Evolutionary conservation across 2,113 vertebrate genomes (phyloP).

Genomic region (Lamprologus lemairii): DNA sequence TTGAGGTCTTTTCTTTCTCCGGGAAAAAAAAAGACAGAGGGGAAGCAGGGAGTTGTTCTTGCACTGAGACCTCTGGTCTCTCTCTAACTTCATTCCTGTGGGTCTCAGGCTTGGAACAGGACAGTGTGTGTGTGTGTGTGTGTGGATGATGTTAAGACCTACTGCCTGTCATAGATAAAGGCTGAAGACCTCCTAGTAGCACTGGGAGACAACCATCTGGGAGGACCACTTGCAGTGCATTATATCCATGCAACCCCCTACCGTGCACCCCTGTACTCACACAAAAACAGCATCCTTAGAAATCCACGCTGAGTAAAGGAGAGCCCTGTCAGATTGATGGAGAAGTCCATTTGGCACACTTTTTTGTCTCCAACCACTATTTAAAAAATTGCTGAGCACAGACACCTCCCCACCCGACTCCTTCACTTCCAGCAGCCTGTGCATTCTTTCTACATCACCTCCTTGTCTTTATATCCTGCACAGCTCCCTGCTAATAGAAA

Average conservation of each 20-base stretch:
- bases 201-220: slow-evolving; percentile 53
- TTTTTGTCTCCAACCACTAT: slow-evolving; percentile 24
- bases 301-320: slow-evolving; percentile 18
- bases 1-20: slow-evolving; percentile 22
- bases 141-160: slow-evolving; percentile 33
- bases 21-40: background rate
- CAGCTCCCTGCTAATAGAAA: background rate
- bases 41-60: slow-evolving; percentile 32
- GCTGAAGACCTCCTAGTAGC: slow-evolving; percentile 48
- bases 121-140: slow-evolving; percentile 15
- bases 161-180: slow-evolving; percentile 59
- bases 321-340: slow-evolving; percentile 40
- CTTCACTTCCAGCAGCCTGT: background rate
- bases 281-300: background rate
- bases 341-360: slow-evolving; percentile 42
- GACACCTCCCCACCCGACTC: background rate
- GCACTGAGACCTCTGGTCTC: slow-evolving; percentile 16
- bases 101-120: slow-evolving; percentile 20
- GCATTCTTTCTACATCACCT: background rate
- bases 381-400: background rate
- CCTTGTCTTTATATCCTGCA: background rate
- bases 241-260: slow-evolving; percentile 22
- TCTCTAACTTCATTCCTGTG: slow-evolving; percentile 17
- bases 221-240: slow-evolving; percentile 49
- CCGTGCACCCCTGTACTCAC: background rate